phyloP scores from a whole-genome alignment of 2,888 invertebrate genomes.

The Gandaritis pyraliata region DNA sequence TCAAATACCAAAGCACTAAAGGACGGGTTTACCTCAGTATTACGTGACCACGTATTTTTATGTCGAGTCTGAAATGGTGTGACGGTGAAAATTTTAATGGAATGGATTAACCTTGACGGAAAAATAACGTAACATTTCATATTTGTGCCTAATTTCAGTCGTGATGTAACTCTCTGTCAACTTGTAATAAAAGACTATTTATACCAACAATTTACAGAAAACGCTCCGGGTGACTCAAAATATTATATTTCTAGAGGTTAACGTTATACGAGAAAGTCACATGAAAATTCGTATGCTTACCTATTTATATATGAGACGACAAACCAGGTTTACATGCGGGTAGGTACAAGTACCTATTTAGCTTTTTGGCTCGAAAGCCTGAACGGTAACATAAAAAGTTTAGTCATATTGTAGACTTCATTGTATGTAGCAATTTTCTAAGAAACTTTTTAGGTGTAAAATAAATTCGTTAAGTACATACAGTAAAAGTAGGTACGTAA shows the following conservation, averaged over 20 bases:
- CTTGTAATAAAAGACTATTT: slow-evolving; percentile 10
- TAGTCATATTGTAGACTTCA: no score
- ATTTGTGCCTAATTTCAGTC: slow-evolving; percentile 23
- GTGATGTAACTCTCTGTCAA: slow-evolving; percentile 11
- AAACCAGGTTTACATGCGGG: background rate
- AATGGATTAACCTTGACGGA: slow-evolving; percentile 34
- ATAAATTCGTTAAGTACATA: no score
- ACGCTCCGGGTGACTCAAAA: slow-evolving; percentile 10
- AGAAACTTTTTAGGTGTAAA: no score
- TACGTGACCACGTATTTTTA: slow-evolving; percentile 47
- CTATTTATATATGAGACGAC: slow-evolving; percentile 8
- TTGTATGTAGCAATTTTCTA: no score
- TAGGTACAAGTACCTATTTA: no score
- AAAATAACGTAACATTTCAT: slow-evolving; percentile 26
- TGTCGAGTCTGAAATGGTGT: slow-evolving; percentile 41
- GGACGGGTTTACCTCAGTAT: slow-evolving; percentile 48
- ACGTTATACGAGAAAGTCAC: slow-evolving; percentile 7
- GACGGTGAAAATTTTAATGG: slow-evolving; percentile 40
- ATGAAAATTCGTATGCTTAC: slow-evolving; percentile 10
- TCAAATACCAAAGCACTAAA: slow-evolving; percentile 47
- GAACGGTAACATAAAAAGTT: no score
- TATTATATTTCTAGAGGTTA: slow-evolving; percentile 17
- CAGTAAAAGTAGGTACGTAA: no score
- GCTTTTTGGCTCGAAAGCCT: no score
- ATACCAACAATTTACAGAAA: slow-evolving; percentile 5